Base-by-base conservation (phyloP, 2,113 vertebrate genomes). In the Uria aalge region DNA sequence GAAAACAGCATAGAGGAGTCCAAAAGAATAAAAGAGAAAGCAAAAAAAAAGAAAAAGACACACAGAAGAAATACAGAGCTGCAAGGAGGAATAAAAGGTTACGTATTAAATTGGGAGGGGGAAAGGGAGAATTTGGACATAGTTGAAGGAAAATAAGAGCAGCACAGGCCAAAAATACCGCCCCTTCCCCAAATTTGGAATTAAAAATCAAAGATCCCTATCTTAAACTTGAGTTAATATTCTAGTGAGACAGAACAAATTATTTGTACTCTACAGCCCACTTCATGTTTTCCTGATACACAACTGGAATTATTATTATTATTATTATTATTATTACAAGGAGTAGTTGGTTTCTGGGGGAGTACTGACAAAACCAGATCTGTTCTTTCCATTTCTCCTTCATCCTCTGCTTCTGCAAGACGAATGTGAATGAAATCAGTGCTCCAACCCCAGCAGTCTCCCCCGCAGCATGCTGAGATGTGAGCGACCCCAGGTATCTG, bases 131-230 rank as follows among this genome's bases (percentile, higher is more conserved):
- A 76, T 62, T 83, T 60, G 69, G 41, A 26, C 0, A 2, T 34
- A 52, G 23, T 0, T 67, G 63, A 83, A 76, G 15, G 47, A 89
- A 92, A 88, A 43, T 27, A 60, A 47, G 43, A 81, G 21, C 34
- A 56, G 30, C 50, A 41, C 27, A 80, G 67, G 13, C 15, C 21
- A 76, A 68, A 69, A 66, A 26, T 17, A 7, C 1, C 5, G 15
- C 2, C 2, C 1, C 4, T 11, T 26, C 1, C 0, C 32, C 48
- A n/a, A 12, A 7, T 55, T 9, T 62, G 43, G 45, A 72, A 79
- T 45, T n/a, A 26, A 71, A 82, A 73, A 79, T 68, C 40, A 82
- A 73, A 77, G 52, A 23, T 12, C 8, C 32, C 36, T 43, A 8
- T 43, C 68, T 84, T 77, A 76, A 82, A 59, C 30, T 22, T 34